Evolutionary conservation across 2,113 vertebrate species (phyloP).

Genomic region (Microtus montanus): DNA sequence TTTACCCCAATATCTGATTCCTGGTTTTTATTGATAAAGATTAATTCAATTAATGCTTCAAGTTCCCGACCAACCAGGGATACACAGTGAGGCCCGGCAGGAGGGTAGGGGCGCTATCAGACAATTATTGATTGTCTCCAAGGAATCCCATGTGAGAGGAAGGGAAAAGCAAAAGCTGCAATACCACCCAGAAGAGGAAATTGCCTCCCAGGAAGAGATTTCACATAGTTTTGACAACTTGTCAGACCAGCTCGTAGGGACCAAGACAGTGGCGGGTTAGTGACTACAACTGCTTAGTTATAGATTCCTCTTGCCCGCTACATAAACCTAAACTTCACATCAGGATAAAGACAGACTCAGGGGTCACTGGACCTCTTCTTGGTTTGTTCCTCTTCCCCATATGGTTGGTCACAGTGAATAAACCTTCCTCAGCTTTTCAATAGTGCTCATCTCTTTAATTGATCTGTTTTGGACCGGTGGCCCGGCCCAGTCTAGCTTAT

Average conservation of each 20-base stretch:
- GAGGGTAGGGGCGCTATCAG: neutral
- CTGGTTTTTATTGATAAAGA: no score
- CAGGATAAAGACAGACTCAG: neutral
- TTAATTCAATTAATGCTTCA: no score
- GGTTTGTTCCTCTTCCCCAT: neutral
- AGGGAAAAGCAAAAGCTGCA: neutral
- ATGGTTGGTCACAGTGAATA: neutral
- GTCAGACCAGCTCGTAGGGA: neutral
- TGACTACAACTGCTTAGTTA: neutral
- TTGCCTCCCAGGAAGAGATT: neutral
- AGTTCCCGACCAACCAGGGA: neutral
- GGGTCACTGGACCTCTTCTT: neutral
- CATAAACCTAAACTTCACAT: neutral
- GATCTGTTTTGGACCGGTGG: neutral
- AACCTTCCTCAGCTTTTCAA: neutral
- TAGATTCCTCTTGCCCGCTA: neutral
- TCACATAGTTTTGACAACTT: neutral
- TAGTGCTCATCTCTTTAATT: neutral
- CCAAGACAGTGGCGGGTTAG: neutral
- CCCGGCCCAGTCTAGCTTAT: neutral
- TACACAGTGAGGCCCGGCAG: neutral
- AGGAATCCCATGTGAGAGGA: neutral
- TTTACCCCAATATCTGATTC: no score
- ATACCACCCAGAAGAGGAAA: neutral
- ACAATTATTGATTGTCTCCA: neutral